A percentile compares a stretch with the other conserved stretches of the same genome.
phyloP scores from a whole-genome alignment of 35 echinoderm and acorn worm genomes.

The Heliocidaris tuberculata region DNA sequence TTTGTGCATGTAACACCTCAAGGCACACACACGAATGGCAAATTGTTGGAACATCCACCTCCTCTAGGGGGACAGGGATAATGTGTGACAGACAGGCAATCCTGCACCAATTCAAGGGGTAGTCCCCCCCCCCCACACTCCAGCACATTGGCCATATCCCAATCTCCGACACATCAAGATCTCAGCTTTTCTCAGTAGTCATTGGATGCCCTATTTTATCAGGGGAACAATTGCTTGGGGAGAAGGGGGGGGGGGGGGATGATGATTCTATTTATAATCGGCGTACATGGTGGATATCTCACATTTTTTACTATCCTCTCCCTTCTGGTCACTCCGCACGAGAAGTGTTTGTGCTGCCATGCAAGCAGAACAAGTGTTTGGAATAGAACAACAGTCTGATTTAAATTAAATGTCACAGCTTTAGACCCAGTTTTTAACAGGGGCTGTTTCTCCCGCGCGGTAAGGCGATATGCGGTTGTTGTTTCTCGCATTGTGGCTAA shows the following conservation, averaged over 20 bases:
- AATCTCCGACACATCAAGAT: not conserved
- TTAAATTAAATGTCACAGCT: conserved; percentile 52
- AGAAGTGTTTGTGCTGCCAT: conserved; percentile 44
- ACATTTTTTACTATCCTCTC: not conserved
- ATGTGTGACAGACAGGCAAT: not conserved
- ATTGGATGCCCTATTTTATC: conserved; percentile 21
- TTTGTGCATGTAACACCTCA: conserved; percentile 13
- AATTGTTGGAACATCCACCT: not conserved
- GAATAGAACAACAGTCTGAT: conserved; percentile 14
- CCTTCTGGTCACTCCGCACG: not conserved
- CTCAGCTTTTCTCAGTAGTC: not conserved
- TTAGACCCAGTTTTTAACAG: conserved; percentile 39
- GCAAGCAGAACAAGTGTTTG: conserved; percentile 45
- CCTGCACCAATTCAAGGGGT: not conserved
- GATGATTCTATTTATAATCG: not conserved
- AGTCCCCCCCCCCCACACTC: not conserved
- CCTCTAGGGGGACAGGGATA: not conserved
- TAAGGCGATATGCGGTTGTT: conserved; percentile 49
- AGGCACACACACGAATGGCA: not conserved
- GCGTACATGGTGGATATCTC: not conserved
- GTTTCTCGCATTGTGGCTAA: conserved; percentile 48
- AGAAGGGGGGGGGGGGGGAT: not conserved
- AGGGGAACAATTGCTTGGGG: conserved; percentile 4
- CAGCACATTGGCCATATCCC: not conserved
- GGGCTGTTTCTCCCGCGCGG: conserved; percentile 23